A percentile compares a stretch with the other conserved stretches of the same genome.
These are phyloP conservation scores for Eremophila alpestris DNA, from an alignment of 2,797 vertebrate species.

Conservation along the genomic window DNA sequence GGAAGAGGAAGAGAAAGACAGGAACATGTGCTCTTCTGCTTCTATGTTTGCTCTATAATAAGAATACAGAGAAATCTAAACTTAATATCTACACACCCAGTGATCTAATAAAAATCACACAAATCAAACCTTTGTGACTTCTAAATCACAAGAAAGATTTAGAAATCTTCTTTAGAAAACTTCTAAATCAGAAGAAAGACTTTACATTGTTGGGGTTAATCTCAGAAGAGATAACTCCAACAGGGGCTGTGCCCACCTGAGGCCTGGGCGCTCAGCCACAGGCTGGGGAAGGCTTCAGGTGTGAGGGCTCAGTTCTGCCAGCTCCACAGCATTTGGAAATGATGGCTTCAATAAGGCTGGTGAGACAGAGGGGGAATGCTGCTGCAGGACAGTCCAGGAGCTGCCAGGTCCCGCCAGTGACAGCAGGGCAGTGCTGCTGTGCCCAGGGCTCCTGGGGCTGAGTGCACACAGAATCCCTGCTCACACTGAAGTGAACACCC, in stretches of 20 bases:
- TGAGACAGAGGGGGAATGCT: not conserved
- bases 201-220: no score
- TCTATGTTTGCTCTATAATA: no score
- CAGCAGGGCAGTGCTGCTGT: not conserved
- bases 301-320: not conserved
- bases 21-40: no score
- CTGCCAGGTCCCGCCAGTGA: not conserved
- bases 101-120: no score
- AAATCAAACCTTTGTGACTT: no score
- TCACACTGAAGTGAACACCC: not conserved
- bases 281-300: not conserved
- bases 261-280: not conserved
- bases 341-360: not conserved
- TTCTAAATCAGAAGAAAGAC: no score
- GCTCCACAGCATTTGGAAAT: not conserved
- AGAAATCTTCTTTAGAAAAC: no score
- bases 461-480: not conserved
- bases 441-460: not conserved
- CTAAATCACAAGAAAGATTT: no score
- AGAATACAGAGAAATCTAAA: no score
- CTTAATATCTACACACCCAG: no score
- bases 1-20: no score
- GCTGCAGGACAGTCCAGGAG: not conserved
- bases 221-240: no score
- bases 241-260: fast-evolving